Evolutionary conservation across 2,797 vertebrate species (phyloP).

Genomic region (Sebastes dallii): DNA sequence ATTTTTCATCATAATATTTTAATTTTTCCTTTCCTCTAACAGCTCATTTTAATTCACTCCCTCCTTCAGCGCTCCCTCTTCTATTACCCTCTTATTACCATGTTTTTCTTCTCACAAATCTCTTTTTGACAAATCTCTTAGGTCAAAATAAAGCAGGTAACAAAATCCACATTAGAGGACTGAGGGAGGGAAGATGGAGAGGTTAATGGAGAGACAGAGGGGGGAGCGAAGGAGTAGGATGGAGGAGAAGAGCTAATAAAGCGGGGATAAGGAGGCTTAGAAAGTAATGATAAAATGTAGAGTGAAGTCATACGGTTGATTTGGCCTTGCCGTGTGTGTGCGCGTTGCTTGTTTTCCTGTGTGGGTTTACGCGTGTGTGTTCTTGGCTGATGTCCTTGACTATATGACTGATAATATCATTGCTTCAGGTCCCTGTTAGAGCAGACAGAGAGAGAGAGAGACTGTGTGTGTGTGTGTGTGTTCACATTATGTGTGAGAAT

Average conservation of each 20-base stretch:
- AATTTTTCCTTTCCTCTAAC: background rate
- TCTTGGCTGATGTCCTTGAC: constrained; percentile 63
- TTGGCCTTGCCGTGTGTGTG: constrained; percentile 17
- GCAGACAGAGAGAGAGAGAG: background rate
- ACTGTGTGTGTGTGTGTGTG: background rate
- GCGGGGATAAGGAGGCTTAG: constrained; percentile 54
- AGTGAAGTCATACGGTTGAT: constrained; percentile 48
- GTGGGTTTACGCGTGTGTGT: constrained; percentile 22
- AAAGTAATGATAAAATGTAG: constrained; percentile 57
- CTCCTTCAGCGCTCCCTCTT: background rate
- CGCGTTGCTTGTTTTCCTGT: constrained; percentile 18
- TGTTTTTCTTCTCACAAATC: background rate
- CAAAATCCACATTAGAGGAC: background rate
- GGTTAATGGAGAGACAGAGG: constrained; percentile 27
- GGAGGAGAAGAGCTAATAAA: constrained; percentile 57
- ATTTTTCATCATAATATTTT: background rate
- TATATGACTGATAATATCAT: constrained; percentile 57
- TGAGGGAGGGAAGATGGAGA: background rate
- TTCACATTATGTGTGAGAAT: constrained; percentile 21
- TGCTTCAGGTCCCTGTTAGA: constrained; percentile 43
- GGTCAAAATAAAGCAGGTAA: constrained; percentile 14
- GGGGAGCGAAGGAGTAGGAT: constrained; percentile 1
- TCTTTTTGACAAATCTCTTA: background rate
- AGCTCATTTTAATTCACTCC: background rate
- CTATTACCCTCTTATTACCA: background rate